Percentiles rank a stretch among this genome's conserved stretches.
Evolutionary conservation across 2,113 vertebrate species (phyloP).

Genomic region (Ammospiza caudacuta): DNA sequence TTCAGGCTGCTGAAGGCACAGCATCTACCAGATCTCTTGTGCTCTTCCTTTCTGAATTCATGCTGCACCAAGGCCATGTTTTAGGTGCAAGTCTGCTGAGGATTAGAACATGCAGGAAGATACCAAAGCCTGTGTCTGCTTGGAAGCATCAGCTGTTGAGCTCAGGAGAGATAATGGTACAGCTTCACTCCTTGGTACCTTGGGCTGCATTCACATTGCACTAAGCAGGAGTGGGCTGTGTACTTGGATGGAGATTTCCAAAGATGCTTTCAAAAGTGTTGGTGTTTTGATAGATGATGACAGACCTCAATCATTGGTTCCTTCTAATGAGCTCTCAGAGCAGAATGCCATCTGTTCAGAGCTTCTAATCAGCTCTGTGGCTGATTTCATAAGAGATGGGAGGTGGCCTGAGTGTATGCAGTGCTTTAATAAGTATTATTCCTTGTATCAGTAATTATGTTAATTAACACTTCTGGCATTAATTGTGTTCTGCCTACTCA

Average conservation of each 20-base stretch:
- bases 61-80: neutral
- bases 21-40: neutral
- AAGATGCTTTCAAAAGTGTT: slow-evolving; percentile 5
- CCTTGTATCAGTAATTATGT: neutral
- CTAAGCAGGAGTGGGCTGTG: neutral
- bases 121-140: neutral
- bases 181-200: neutral
- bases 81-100: neutral
- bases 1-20: neutral
- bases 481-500: neutral
- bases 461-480: slow-evolving; percentile 4
- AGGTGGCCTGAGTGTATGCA: neutral
- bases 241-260: neutral
- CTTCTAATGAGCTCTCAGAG: neutral
- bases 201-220: neutral
- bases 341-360: neutral
- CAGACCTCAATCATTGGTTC: neutral
- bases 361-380: neutral
- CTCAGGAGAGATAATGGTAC: neutral
- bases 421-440: neutral
- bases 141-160: neutral
- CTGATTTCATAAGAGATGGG: neutral
- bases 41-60: neutral
- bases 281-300: neutral
- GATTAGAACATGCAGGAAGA: neutral